Conservation (phyloP, 2,113 vertebrate genomes). For the Nothoprocta perdicaria region DNA sequence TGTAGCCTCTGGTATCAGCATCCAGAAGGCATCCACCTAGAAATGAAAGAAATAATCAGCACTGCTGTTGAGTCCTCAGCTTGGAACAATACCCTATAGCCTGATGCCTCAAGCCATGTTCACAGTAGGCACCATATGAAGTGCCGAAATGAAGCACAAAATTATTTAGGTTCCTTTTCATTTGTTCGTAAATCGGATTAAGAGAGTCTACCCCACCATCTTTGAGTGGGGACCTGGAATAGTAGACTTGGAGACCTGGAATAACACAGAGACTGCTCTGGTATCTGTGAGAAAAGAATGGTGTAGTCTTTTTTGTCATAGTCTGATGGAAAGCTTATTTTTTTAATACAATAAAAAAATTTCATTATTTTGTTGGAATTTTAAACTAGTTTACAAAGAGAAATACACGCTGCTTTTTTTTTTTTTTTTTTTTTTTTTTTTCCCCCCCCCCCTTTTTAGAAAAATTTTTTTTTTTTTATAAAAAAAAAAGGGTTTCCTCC, state of each 20-base stretch:
- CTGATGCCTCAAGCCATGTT: background rate
- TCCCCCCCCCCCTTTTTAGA: no score
- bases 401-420: background rate
- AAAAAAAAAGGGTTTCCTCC: no score
- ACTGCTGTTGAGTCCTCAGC: conserved; percentile 8
- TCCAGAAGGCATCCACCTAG: conserved; percentile 33
- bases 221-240: no score
- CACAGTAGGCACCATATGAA: background rate
- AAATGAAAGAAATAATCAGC: conserved; percentile 23
- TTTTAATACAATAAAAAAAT: background rate
- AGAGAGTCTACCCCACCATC: background rate
- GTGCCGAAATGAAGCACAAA: conserved; percentile 6
- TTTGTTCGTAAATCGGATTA: conserved; percentile 23
- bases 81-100: background rate
- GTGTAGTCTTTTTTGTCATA: background rate
- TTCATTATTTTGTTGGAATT: background rate
- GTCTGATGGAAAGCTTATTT: background rate
- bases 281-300: background rate
- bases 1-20: conserved; percentile 26
- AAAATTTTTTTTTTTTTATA: no score
- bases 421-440: no score
- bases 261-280: background rate
- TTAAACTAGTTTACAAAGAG: background rate
- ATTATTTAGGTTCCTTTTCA: conserved; percentile 21
- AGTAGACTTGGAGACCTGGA: fast-evolving